Evolutionary conservation across 2,797 vertebrate species (phyloP), one percentile per base, ranked within the genome.

Genomic region (Pterois miles): DNA sequence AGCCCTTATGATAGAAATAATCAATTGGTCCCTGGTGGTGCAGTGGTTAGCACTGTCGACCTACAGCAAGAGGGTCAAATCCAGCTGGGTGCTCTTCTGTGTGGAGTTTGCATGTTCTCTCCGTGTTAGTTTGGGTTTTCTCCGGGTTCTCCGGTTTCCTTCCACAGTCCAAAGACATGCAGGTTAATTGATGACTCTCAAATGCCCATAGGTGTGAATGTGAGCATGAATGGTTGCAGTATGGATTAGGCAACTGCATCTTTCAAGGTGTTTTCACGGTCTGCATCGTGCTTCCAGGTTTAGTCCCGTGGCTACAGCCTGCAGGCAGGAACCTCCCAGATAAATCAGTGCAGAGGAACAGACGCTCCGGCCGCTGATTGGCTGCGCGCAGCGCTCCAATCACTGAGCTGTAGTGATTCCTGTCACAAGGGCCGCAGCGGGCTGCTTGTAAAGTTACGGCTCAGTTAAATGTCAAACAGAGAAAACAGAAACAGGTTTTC

Each of bases 321-420:
- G 20, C 33, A 34, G 0, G 29, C 38, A 22, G 52, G 59, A 22
- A 60, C 71, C 76, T 54, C 77, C 78, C 75, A 74, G 27, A 34
- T 76, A 89, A 92, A 92, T 91, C 92, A 86, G 75, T 62, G 90
- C 0, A 6, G 31, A 34, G 33, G 31, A 66, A 85, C 50, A 86
- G 88, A 8, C 92, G 93, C 90, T 94, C 87, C 60, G 1, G 5
- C 64, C 63, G 72, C 71, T 91, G 88, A 93, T 93, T 94, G 93
- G 94, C 89, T 88, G 10, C 48, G 14, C 57, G 52, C 60, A 58
- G 48, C 25, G 78, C 86, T 82, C 91, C 93, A 94, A 92, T 90
- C 91, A 92, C 82, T 27, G 89, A 31, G 29, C 70, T 20, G 83
- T 23, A 85, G 76, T 85, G 88, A 87, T 86, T 89, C 66, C 82